Evolutionary conservation across 2,113 vertebrate species (phyloP).

Genomic region (mouse (Mus musculus)): DNA sequence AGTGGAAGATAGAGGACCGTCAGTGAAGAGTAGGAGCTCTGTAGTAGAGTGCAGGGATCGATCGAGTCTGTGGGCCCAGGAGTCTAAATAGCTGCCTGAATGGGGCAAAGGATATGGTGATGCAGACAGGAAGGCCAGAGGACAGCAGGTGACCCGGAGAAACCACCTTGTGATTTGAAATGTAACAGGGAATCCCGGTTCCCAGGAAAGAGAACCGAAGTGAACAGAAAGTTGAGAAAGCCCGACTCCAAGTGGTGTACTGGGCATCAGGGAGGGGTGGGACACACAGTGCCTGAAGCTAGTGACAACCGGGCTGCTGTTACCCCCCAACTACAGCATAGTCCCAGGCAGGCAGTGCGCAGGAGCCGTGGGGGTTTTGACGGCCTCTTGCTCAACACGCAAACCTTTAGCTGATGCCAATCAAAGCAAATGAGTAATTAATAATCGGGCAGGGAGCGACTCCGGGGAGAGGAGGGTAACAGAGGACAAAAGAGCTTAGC

Average conservation of each 20-base stretch:
- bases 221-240: background rate
- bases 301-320: background rate
- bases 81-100: background rate
- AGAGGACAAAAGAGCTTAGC: background rate
- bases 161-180: background rate
- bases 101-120: background rate
- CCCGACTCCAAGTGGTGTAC: background rate
- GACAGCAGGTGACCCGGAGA: background rate
- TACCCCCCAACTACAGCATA: constrained; percentile 64
- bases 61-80: background rate
- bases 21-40: background rate
- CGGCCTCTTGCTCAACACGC: constrained; percentile 43
- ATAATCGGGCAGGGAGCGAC: background rate
- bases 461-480: background rate
- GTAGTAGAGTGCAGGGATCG: background rate
- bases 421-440: background rate
- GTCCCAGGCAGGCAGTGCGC: constrained; percentile 57
- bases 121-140: background rate
- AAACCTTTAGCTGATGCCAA: background rate
- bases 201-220: background rate
- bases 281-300: rapidly evolving
- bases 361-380: constrained; percentile 48
- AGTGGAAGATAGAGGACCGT: background rate
- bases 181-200: background rate
- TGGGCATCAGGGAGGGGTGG: background rate